phyloP scores from a whole-genome alignment of 2,888 invertebrate genomes.

The Cyclophora punctaria region DNA sequence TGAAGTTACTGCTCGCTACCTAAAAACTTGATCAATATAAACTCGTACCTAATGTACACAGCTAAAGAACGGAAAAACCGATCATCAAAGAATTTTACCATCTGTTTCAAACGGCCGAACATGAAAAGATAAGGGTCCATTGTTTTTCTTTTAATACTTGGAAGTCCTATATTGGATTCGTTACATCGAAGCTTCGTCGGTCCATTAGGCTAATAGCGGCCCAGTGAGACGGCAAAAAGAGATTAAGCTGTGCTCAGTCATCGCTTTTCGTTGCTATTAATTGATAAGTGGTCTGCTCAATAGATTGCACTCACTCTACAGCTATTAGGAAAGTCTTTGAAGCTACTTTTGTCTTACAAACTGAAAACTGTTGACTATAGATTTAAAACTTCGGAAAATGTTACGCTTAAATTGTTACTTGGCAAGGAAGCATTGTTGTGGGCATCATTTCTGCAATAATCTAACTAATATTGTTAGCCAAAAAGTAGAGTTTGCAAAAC shows the following conservation, averaged over 20 bases:
- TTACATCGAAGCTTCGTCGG: slow-evolving; percentile 37
- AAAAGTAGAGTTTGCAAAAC: background rate
- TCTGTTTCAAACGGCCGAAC: slow-evolving; percentile 17
- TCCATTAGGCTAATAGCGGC: slow-evolving; percentile 64
- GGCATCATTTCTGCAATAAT: no score
- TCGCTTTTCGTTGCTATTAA: slow-evolving; percentile 54
- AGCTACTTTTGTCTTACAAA: background rate
- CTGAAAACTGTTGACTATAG: no score
- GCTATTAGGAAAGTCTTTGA: background rate
- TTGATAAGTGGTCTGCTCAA: slow-evolving; percentile 48
- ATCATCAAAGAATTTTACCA: slow-evolving; percentile 19
- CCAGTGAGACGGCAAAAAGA: slow-evolving; percentile 61
- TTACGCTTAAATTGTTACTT: no score
- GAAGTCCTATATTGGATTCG: slow-evolving; percentile 40
- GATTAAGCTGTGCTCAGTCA: slow-evolving; percentile 61
- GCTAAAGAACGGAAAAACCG: slow-evolving; percentile 7
- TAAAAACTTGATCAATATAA: no score
- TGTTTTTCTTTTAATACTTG: slow-evolving; percentile 41
- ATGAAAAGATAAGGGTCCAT: slow-evolving; percentile 21
- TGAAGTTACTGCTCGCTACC: no score
- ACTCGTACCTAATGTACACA: no score
- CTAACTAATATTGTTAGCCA: no score
- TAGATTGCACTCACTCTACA: slow-evolving; percentile 28
- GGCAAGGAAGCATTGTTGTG: no score
- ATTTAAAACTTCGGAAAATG: no score